Evolutionary conservation across 2,113 vertebrate genomes (phyloP).

Genomic region (Benitochromis conjunctus): DNA sequence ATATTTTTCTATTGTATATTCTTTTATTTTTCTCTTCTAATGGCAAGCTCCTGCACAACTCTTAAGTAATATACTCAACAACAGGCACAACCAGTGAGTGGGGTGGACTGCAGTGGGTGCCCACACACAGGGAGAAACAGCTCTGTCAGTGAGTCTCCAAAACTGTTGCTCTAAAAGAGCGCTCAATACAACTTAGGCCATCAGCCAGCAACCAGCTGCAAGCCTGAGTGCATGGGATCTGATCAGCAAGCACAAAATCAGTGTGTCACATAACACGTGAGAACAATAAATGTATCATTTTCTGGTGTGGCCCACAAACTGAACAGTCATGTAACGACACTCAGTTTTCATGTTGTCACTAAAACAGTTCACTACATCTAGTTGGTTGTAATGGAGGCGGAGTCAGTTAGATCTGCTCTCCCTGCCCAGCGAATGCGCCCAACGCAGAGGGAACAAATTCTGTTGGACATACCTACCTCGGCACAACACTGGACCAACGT

Average conservation of each 20-base stretch:
- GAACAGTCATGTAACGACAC: no score
- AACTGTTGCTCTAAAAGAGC: conserved; percentile 47
- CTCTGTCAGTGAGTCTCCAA: conserved; percentile 32
- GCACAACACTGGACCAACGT: no score
- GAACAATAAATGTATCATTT: no score
- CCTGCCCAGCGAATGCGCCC: no score
- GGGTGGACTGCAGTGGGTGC: conserved; percentile 29
- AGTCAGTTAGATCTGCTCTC: no score
- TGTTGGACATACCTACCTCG: no score
- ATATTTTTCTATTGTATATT: background rate
- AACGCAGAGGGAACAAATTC: no score
- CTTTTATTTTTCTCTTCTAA: background rate
- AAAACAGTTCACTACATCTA: no score
- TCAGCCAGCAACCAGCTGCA: background rate
- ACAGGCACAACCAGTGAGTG: background rate
- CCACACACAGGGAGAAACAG: conserved; percentile 56
- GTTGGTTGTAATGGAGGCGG: no score
- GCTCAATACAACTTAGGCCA: conserved; percentile 46
- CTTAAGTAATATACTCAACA: background rate
- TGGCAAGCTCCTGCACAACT: background rate
- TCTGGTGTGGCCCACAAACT: no score
- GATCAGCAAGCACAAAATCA: background rate
- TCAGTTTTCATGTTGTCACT: no score
- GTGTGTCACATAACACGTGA: background rate
- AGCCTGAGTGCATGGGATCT: background rate